Evolutionary conservation across 30 jellyfish, hydroid and myxozoan species (phyloP).

Genomic region (Hydra vulgaris): DNA sequence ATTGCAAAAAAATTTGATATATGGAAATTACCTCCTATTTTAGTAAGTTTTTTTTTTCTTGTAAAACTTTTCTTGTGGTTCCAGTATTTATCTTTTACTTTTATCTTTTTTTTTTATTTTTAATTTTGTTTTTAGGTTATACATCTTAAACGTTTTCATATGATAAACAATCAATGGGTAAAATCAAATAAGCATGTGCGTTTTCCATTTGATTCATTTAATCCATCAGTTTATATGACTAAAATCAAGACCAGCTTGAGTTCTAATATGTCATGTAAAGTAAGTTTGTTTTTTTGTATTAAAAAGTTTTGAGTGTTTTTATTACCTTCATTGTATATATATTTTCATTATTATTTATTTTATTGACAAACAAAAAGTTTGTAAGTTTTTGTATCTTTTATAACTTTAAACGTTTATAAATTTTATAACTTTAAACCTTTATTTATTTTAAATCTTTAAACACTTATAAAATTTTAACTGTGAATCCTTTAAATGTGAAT

Average conservation of each 20-base stretch:
- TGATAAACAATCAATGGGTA: constrained; percentile 81
- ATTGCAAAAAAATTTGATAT: constrained; percentile 76
- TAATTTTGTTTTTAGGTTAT: constrained; percentile 36
- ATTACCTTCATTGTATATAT: too few relatives aligned
- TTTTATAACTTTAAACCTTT: too few relatives aligned
- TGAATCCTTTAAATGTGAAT: too few relatives aligned
- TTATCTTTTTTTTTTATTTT: too few relatives aligned
- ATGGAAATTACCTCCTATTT: constrained; percentile 84
- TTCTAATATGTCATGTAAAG: background rate
- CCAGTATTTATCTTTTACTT: background rate
- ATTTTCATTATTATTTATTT: too few relatives aligned
- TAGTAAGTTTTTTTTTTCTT: constrained; percentile 27
- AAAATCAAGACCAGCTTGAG: constrained; percentile 12
- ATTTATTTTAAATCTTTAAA: too few relatives aligned
- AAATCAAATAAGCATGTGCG: constrained; percentile 73
- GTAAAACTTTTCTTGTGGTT: background rate
- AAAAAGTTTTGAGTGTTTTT: too few relatives aligned
- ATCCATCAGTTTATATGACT: constrained; percentile 56
- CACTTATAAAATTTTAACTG: too few relatives aligned
- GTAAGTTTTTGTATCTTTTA: too few relatives aligned
- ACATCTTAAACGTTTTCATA: constrained; percentile 77
- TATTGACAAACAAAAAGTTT: too few relatives aligned
- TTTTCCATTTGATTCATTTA: constrained; percentile 54
- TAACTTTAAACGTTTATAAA: too few relatives aligned
- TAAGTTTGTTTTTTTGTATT: background rate